Evolutionary conservation across 1,140 invertebrate species (phyloP).

Genomic region (Lepidurus arcticus): DNA sequence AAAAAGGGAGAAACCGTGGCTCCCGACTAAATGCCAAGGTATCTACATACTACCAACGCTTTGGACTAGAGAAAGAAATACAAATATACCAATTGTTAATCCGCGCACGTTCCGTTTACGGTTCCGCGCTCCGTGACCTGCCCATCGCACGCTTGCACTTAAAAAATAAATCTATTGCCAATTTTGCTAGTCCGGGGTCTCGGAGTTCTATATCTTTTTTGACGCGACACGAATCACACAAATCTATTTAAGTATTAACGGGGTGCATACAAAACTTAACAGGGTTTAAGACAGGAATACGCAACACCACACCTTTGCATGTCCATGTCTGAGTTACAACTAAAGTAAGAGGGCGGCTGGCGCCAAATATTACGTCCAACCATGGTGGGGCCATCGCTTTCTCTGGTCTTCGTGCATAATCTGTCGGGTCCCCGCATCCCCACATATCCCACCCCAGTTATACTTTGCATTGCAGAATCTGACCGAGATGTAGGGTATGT

Average conservation of each 20-base stretch:
- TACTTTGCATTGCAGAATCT: background rate
- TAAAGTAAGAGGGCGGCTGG: background rate
- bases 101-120: background rate
- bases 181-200: too few relatives aligned
- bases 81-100: background rate
- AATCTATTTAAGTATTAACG: background rate
- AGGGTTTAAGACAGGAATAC: background rate
- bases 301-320: background rate
- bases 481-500: background rate
- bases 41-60: too few relatives aligned
- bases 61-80: background rate
- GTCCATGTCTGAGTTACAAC: constrained; percentile 7
- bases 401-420: background rate
- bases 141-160: too few relatives aligned
- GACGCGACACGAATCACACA: background rate
- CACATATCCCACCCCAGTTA: background rate
- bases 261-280: background rate
- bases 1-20: too few relatives aligned
- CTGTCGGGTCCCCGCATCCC: too few relatives aligned
- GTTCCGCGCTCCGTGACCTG: background rate
- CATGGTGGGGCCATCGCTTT: background rate
- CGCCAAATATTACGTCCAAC: constrained; percentile 13
- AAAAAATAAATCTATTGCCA: too few relatives aligned
- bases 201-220: too few relatives aligned
- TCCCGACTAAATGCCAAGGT: too few relatives aligned